phyloP scores from a whole-genome alignment of 2,113 vertebrate genomes.

The Anarhynchus alexandrinus region DNA sequence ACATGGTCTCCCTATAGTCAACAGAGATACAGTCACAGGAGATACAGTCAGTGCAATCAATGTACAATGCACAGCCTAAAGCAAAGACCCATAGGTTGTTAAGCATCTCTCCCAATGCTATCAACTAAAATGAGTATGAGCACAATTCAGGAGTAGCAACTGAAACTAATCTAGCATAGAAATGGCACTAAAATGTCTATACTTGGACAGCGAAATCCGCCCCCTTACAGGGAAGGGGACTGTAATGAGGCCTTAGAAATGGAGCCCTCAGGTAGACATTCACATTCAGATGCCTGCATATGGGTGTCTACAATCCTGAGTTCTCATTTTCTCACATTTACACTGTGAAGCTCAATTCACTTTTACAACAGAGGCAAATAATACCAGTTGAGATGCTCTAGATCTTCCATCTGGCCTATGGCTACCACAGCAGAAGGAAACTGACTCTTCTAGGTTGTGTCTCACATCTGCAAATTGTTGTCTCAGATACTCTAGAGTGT shows the following conservation, averaged over 20 bases:
- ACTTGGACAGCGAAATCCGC: background rate
- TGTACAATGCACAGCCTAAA: background rate
- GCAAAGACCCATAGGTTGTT: background rate
- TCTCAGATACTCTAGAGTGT: background rate
- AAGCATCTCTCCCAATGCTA: background rate
- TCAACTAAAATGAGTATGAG: fast-evolving
- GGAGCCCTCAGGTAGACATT: background rate
- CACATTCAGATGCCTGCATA: background rate
- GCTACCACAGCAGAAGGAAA: background rate
- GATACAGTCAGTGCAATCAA: background rate
- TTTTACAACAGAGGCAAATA: background rate
- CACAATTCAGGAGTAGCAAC: background rate
- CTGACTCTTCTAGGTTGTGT: background rate
- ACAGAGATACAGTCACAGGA: background rate
- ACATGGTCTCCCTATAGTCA: background rate
- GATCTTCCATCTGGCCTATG: background rate
- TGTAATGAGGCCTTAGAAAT: background rate
- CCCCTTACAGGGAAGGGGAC: background rate
- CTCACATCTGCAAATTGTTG: background rate
- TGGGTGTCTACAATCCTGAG: background rate
- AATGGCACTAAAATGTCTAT: background rate
- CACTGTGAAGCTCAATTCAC: background rate
- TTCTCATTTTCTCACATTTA: background rate
- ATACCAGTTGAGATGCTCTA: background rate
- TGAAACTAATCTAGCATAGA: background rate